Base-by-base conservation (phyloP, 2,888 invertebrate species). In the Leucophora obtusa region DNA sequence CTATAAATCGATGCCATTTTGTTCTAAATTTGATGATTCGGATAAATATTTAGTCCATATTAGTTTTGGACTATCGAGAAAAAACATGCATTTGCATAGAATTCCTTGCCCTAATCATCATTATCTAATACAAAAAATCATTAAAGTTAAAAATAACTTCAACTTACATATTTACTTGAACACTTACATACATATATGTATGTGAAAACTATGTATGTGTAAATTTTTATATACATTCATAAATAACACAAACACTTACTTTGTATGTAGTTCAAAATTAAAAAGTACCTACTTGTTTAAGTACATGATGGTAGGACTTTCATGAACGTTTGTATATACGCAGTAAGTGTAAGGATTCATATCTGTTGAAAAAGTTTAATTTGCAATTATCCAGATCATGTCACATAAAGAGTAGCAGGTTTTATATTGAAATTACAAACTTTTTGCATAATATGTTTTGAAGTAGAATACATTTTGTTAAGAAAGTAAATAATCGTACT, bases 351-450 rank as follows among this genome's bases (percentile, higher is more conserved):
- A 51, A 50, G 56, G 21, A 58, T 65, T 58, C 56, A 35, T 63
- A 43, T 65, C 21, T 58, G 56, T 75, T 63, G 63, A 56, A 75
- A 69, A 63, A 75, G 75, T 75, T 75, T 69, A 69, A 75, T 69
- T 75, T 63, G 69, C 54, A 69, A 75, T 75, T 75, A 75, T 69
- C 69, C 69, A 75, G 62, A 69, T 69, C 69, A 63, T 38, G 53
- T 56, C 62, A 69, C 68, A 75, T 38, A 43, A 58, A 69, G 62
- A 50, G 18, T 18, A 17, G 15, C 50, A 69, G 58, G 33, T 60
- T n/a, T 58, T 58, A 28, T 59, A 59, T 62, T 56, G 18, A 75
- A 47, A 47, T 28, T 60, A 28, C n/a, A 43, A 28, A 62, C 60
- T 54, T 62, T 54, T 70, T 35, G 14, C 21, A 14, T 35, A 28